Conservation (phyloP, 1,140 invertebrate species). For the Drosophila carrolli region DNA sequence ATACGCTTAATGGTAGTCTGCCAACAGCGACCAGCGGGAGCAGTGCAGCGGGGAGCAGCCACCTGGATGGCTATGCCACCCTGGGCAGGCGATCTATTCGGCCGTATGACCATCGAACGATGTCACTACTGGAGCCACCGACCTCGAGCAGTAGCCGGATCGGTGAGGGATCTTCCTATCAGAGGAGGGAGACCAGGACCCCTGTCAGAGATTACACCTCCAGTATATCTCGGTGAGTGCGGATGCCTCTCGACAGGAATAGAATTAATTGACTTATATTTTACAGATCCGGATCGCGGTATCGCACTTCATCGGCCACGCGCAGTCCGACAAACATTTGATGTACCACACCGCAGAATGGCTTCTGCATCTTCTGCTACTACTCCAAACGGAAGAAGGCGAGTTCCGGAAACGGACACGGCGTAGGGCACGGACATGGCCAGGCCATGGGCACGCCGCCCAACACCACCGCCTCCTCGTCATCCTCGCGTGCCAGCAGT, state of each 20-base stretch:
- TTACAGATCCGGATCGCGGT: conserved; percentile 73
- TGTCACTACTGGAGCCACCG: conserved; percentile 75
- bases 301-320: conserved; percentile 77
- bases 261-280: background rate
- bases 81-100: conserved; percentile 73
- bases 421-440: conserved; percentile 2
- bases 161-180: conserved; percentile 47
- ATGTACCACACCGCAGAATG: conserved; percentile 84
- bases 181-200: conserved; percentile 64
- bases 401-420: background rate
- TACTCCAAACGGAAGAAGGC: conserved; percentile 74
- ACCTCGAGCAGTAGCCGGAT: conserved; percentile 35
- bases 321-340: conserved; percentile 84
- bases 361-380: conserved; percentile 84
- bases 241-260: too few species aligned
- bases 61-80: conserved; percentile 80
- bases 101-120: conserved; percentile 79
- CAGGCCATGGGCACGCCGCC: conserved; percentile 41
- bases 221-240: conserved; percentile 71
- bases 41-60: conserved; percentile 40
- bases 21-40: conserved; percentile 39
- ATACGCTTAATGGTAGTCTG: conserved; percentile 69
- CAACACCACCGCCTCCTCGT: conserved; percentile 70
- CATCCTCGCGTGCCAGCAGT: conserved; percentile 68
- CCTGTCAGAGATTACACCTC: conserved; percentile 74